Conservation (phyloP, 2,888 invertebrate species). For the Drosophila recens region DNA sequence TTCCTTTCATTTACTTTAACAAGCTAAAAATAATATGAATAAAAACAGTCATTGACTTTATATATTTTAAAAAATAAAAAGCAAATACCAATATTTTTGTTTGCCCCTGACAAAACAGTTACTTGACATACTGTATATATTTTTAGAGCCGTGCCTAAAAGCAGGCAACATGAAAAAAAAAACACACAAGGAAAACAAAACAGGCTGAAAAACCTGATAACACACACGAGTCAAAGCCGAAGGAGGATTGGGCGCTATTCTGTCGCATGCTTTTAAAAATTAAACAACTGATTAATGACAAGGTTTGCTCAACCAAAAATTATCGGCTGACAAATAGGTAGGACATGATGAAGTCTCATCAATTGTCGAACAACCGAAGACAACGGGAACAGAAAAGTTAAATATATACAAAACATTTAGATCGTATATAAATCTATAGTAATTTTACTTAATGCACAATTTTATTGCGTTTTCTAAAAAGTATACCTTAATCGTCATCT, state of each 20-base stretch:
- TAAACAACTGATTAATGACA: conserved; percentile 77
- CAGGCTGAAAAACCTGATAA: conserved; percentile 2
- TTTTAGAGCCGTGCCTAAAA: conserved; percentile 54
- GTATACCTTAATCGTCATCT: neutral
- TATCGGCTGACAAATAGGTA: conserved; percentile 71
- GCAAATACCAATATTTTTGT: neutral
- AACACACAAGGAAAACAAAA: conserved; percentile 15
- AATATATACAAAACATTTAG: neutral
- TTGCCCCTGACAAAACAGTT: neutral
- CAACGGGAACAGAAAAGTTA: conserved; percentile 6
- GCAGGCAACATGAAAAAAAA: conserved; percentile 34
- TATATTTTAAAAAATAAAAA: neutral
- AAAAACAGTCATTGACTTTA: no score
- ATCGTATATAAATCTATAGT: neutral
- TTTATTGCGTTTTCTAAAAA: neutral
- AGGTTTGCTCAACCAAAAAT: conserved; percentile 64
- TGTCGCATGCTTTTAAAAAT: conserved; percentile 66
- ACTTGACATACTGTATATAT: conserved; percentile 38
- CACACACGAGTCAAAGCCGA: conserved; percentile 8
- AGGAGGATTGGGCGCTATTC: conserved; percentile 25
- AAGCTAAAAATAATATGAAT: no score
- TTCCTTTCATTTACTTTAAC: no score
- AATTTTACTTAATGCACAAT: neutral
- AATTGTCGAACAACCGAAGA: conserved; percentile 33
- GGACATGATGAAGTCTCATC: conserved; percentile 57